Conservation (phyloP, 2,797 vertebrate species). For the Anguilla obscura region DNA sequence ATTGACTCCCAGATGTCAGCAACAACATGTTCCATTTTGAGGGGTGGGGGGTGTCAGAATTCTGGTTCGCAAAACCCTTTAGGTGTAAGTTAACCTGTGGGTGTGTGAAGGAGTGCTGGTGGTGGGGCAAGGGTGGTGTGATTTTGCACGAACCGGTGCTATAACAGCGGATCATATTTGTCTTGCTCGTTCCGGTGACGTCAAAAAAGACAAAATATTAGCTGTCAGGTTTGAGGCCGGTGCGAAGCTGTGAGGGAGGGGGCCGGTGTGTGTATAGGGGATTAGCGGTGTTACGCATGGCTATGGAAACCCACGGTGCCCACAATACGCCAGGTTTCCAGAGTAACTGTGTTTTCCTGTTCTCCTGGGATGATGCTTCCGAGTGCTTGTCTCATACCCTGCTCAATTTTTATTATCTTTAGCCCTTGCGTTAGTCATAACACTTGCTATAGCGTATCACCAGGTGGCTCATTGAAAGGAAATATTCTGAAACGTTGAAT, state of each 20-base stretch:
- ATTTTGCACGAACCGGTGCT: neutral
- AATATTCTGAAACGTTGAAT: neutral
- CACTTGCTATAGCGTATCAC: neutral
- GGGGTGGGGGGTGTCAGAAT: too few species aligned
- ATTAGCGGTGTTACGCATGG: neutral
- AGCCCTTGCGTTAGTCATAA: neutral
- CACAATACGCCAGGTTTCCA: neutral
- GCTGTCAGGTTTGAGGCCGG: neutral
- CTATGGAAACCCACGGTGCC: too few species aligned
- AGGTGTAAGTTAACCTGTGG: neutral
- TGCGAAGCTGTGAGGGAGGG: neutral
- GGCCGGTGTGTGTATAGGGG: neutral
- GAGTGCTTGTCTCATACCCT: neutral
- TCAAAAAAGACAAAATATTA: slow-evolving; percentile 1
- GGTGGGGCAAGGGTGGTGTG: neutral
- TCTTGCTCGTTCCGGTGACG: neutral
- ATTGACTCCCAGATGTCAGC: neutral
- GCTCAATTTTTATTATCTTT: neutral
- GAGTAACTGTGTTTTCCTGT: neutral
- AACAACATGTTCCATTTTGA: neutral
- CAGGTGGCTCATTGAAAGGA: neutral
- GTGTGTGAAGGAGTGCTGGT: neutral
- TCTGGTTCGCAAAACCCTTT: neutral
- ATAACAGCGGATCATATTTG: neutral
- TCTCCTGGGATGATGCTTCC: neutral